These are phyloP conservation scores for Sinhomidia bicolor DNA, from an alignment of 2,888 invertebrate species.

Conservation along the genomic window DNA sequence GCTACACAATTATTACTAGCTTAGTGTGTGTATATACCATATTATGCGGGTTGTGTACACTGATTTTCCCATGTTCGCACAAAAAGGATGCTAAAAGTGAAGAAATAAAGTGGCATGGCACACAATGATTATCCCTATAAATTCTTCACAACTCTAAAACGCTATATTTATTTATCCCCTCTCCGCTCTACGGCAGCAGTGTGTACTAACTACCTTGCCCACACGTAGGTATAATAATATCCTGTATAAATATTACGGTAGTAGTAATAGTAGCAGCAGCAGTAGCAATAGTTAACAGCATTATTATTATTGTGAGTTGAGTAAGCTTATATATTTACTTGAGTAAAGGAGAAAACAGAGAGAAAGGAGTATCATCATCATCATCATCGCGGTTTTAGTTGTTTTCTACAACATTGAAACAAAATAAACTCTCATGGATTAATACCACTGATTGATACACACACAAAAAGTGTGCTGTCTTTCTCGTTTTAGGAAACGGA, in stretches of 20 bases:
- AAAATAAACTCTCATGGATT: slow-evolving; percentile 64
- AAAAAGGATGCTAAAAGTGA: slow-evolving; percentile 8
- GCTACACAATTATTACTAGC: not conserved
- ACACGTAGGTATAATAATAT: not conserved
- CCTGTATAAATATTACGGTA: not conserved
- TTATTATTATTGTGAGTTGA: not conserved
- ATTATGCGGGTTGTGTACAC: not conserved
- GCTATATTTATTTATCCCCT: slow-evolving; percentile 2
- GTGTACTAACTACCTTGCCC: not conserved
- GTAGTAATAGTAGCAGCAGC: not conserved
- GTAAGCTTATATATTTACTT: too few relatives aligned
- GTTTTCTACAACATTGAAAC: slow-evolving; percentile 42
- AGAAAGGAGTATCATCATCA: not conserved
- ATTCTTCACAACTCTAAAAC: slow-evolving; percentile 21
- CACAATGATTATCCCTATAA: slow-evolving; percentile 1
- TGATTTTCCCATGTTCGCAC: not conserved
- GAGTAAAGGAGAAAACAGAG: not conserved
- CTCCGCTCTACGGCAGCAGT: not conserved
- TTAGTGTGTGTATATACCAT: not conserved
- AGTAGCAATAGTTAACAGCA: not conserved
- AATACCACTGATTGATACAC: slow-evolving; percentile 70
- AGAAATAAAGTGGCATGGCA: not conserved
- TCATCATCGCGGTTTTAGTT: slow-evolving; percentile 37
- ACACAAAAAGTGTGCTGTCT: slow-evolving; percentile 61
- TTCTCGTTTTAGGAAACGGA: slow-evolving; percentile 29